Evolutionary conservation across 2,888 invertebrate species (phyloP), one percentile per base, ranked within the genome.

Genomic region (Xanthorhoe spadicearia): DNA sequence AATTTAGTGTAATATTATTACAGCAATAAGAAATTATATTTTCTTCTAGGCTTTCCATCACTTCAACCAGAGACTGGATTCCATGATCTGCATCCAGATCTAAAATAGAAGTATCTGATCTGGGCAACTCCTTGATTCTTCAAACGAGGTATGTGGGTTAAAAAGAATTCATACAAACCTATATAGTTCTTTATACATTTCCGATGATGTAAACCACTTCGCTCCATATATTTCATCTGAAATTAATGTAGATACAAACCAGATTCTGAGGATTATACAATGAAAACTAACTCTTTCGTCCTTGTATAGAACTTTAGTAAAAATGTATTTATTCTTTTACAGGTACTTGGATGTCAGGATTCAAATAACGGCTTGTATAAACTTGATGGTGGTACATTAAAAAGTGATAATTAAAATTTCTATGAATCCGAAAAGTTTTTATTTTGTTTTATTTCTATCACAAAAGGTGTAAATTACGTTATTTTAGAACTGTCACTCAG

Each of bases 201-300:
- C 38, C 59, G 23, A 52, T 59, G 59, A 59, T 59, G 59, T 23
- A 43, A 59, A 51, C 38, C 19, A 51, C 38, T 59, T 59, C 59
- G 59, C 59, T 59, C 61, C 51, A 46, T 32, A 32, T 52, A 28
- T 18, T 35, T 61, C 38, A 46, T 48, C 43, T 53, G 49, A 53
- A 49, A 50, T 49, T 19, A 43, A 43, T 51, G 59, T 35, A 10
- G 59, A 59, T 6, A 52, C 59, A 15, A 59, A 59, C 59, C 59
- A 59, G 59, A 59, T 59, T 51, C 59, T 59, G 59, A 59, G 59
- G 43, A 51, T 59, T 51, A 15, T 3, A 0, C 15, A 48, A 0
- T 15, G 17, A 48, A 15, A 15, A 17, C 15, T 1, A 32, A 32
- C 32, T 32, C 8, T 32, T 7, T 32, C 8, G 32, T 32, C 8